Conservation (phyloP, 2,113 vertebrate genomes). For the Alosa alosa region DNA sequence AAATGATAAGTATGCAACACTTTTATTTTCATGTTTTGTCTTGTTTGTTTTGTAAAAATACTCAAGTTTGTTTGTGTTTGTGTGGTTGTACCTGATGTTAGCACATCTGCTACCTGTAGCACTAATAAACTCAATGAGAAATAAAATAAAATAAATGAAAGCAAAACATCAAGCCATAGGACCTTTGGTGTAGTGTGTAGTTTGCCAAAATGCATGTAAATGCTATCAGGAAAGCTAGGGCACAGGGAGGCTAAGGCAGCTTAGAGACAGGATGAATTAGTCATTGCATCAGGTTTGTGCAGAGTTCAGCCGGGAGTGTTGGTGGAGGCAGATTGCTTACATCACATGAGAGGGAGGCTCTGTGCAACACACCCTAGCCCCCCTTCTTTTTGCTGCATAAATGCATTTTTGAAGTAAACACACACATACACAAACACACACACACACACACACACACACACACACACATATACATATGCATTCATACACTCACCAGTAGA, state of each 20-base stretch:
- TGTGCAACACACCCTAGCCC: background rate
- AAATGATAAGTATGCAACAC: too few relatives aligned
- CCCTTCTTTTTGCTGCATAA: background rate
- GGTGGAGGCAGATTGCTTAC: background rate
- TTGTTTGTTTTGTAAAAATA: too few relatives aligned
- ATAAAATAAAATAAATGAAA: background rate
- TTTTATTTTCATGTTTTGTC: too few relatives aligned
- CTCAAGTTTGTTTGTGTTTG: too few relatives aligned
- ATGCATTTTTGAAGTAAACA: background rate
- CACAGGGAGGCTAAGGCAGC: constrained; percentile 30
- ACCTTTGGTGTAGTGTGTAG: background rate
- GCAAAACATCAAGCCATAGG: background rate
- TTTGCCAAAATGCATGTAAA: background rate
- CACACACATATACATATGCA: background rate
- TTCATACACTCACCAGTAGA: background rate
- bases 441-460: background rate
- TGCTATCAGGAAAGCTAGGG: background rate
- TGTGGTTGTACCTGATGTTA: too few relatives aligned
- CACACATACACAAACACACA: background rate
- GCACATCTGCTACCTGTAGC: too few relatives aligned
- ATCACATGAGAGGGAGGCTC: background rate
- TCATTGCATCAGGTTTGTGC: constrained; percentile 33
- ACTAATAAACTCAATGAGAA: background rate
- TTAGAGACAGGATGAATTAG: constrained; percentile 34
- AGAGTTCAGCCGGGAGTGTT: constrained; percentile 24